Conservation (phyloP, 2,113 vertebrate species). For the Tricholaema leucomelas region DNA sequence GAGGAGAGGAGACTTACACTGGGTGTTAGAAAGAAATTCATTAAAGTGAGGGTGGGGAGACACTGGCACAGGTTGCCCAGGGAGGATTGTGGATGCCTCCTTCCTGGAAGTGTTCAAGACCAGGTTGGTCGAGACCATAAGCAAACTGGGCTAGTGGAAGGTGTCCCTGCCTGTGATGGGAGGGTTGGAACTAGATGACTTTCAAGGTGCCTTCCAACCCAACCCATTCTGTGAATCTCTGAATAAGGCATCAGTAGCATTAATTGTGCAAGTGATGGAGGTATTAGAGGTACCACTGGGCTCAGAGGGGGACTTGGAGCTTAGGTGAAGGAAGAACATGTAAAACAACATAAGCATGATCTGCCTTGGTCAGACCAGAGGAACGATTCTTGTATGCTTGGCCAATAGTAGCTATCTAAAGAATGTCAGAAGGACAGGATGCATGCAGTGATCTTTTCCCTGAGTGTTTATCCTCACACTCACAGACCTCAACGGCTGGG, state of each 20-base stretch:
- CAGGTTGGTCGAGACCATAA: too few species aligned
- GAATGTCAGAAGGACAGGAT: not conserved
- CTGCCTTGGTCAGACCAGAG: not conserved
- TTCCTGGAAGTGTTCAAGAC: too few species aligned
- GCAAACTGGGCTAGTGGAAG: too few species aligned
- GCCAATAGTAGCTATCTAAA: not conserved
- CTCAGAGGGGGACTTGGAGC: not conserved
- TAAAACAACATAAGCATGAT: not conserved
- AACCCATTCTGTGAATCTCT: too few species aligned
- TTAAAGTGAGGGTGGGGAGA: too few species aligned
- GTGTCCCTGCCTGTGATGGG: too few species aligned
- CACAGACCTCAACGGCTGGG: not conserved
- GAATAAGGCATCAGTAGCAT: not conserved
- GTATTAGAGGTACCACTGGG: not conserved
- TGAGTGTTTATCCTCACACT: not conserved
- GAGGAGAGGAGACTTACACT: too few species aligned
- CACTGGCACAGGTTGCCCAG: too few species aligned
- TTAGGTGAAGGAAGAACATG: not conserved
- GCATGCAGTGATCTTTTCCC: not conserved
- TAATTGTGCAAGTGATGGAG: not conserved
- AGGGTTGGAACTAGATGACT: too few species aligned
- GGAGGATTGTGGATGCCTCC: too few species aligned
- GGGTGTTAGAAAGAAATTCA: too few species aligned
- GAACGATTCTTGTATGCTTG: not conserved
- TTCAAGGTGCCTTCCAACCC: too few species aligned